Base-by-base conservation (phyloP, 2,888 invertebrate species). In the Silvanus unidentatus region DNA sequence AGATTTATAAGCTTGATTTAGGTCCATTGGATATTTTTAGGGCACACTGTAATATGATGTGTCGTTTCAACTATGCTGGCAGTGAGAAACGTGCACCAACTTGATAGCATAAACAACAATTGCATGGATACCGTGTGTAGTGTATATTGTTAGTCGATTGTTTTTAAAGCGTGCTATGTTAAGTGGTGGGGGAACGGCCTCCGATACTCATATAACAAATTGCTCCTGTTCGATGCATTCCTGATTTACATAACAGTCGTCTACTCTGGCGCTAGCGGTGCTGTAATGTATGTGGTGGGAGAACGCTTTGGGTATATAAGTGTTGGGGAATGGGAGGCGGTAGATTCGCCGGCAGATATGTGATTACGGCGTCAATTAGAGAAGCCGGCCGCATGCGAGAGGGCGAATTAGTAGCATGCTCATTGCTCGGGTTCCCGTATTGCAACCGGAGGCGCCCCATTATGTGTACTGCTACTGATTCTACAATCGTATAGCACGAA, bases 341-440 rank as follows among this genome's bases (percentile, higher is more conserved):
- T 37, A 16, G 37, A 37, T 37, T 12, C 37, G 53, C 53, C 52
- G 54, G 48, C 53, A 53, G 58, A 64, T 64, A 60, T 59, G 60
- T 60, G 62, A 63, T 62, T 62, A 63, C 61, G 57, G 58, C 62
- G 59, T 63, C 63, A 64, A 64, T 64, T 64, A 64, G 62, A 51
- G 55, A 52, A 54, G 60, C 55, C 59, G 55, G 52, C 57, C 55
- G 54, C 51, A 50, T 52, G 54, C 56, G 50, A 53, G 57, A 44
- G 51, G 50, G 53, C 53, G 55, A 60, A 60, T 60, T 58, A 58
- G 58, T 50, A 39, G 50, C 40, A 44, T 38, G 51, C 54, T 52
- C 50, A 48, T 47, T 47, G 53, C 51, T 53, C 14, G 37, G 47
- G 53, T 51, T 48, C 45, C 52, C 49, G 52, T 51, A 50, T 52